A percentile compares a stretch with the other conserved stretches of the same genome.
These are phyloP conservation scores for Anoplolepis gracilipes DNA, from an alignment of 1,140 invertebrate species.

Conservation along the genomic window DNA sequence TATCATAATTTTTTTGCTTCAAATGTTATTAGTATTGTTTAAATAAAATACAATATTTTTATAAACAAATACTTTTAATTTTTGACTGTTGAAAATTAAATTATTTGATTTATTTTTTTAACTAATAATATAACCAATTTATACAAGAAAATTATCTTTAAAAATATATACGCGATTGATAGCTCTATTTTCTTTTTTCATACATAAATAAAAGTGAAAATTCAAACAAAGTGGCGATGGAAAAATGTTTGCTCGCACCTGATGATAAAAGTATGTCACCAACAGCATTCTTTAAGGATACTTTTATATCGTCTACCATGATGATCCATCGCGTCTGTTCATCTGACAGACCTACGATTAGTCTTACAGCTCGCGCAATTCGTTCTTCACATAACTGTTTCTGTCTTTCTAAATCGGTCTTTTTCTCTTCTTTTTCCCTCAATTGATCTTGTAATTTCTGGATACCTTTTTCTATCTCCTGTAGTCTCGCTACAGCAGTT, in stretches of 20 bases:
- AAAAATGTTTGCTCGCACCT: conserved; percentile 73
- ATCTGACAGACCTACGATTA: conserved; percentile 87
- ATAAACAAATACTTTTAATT: too few relatives aligned
- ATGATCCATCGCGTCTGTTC: conserved; percentile 89
- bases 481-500: conserved; percentile 87
- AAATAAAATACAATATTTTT: too few relatives aligned
- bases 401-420: conserved; percentile 90
- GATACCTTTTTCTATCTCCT: conserved; percentile 87
- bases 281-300: conserved; percentile 88
- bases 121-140: not conserved
- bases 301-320: conserved; percentile 88
- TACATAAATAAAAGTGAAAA: not conserved
- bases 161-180: not conserved
- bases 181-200: not conserved
- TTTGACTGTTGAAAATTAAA: not conserved
- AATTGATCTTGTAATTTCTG: conserved; percentile 89
- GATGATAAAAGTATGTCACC: conserved; percentile 87
- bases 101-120: not conserved
- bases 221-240: not conserved
- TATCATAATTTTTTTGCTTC: too few relatives aligned
- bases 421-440: conserved; percentile 88
- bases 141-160: not conserved
- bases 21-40: too few relatives aligned
- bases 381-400: conserved; percentile 92
- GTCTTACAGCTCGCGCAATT: conserved; percentile 91